phyloP scores from a whole-genome alignment of 2,888 invertebrate species.

The Griposia aprilina region DNA sequence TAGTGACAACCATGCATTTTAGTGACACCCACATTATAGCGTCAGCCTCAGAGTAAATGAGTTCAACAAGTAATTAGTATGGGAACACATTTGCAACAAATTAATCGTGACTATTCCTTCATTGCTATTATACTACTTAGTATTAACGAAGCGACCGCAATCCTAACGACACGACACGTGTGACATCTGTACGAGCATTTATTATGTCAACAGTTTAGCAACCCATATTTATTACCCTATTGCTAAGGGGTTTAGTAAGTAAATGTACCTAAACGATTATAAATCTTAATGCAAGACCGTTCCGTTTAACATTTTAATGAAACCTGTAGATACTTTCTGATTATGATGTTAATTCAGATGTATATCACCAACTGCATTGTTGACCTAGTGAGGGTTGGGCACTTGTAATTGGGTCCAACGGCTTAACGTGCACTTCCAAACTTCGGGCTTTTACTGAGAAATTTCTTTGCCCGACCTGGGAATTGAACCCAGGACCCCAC shows the following conservation, averaged over 20 bases:
- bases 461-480: too few relatives aligned
- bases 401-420: too few relatives aligned
- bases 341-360: too few relatives aligned
- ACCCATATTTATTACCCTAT: slow-evolving; percentile 35
- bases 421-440: too few relatives aligned
- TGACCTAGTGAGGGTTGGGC: not conserved
- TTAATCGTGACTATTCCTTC: slow-evolving; percentile 20
- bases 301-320: slow-evolving; percentile 15
- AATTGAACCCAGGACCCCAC: too few relatives aligned
- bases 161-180: slow-evolving; percentile 21
- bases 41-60: not conserved
- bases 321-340: not conserved
- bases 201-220: slow-evolving; percentile 33
- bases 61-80: slow-evolving; percentile 28
- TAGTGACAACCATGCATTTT: not conserved
- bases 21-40: not conserved
- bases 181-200: slow-evolving; percentile 30
- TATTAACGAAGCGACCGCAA: slow-evolving; percentile 30
- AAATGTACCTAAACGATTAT: slow-evolving; percentile 15
- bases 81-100: slow-evolving; percentile 30
- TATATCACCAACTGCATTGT: too few relatives aligned
- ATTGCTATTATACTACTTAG: too few relatives aligned
- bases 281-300: slow-evolving; percentile 1
- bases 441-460: too few relatives aligned
- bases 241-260: slow-evolving; percentile 30